These are phyloP conservation scores for Eudyptes chrysolophus DNA, from an alignment of 2,113 vertebrate genomes.

Conservation along the genomic window DNA sequence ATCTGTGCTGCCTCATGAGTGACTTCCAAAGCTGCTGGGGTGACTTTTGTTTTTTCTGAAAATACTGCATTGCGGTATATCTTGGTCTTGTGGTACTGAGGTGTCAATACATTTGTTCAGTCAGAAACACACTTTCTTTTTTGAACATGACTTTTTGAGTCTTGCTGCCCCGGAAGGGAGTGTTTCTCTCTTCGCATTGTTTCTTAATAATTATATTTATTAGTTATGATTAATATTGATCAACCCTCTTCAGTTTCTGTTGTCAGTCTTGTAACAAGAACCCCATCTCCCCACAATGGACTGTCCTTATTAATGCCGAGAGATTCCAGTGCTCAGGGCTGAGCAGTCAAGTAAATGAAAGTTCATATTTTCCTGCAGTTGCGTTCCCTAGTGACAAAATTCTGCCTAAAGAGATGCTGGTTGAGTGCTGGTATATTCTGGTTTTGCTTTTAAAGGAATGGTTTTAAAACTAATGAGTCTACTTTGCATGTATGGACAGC, in stretches of 20 bases:
- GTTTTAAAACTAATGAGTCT: neutral
- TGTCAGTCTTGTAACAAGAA: neutral
- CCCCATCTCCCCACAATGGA: neutral
- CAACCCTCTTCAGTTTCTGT: neutral
- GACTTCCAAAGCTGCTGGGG: neutral
- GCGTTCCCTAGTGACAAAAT: neutral
- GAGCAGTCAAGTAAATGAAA: neutral
- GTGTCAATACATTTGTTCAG: neutral
- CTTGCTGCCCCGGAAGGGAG: neutral
- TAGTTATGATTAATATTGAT: neutral
- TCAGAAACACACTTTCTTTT: neutral
- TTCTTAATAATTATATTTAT: neutral
- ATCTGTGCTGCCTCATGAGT: neutral
- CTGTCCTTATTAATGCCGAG: neutral
- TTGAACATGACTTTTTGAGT: neutral
- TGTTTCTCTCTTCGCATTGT: neutral
- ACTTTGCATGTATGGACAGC: neutral
- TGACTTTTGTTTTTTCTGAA: neutral
- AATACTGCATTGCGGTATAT: neutral
- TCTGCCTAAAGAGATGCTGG: neutral
- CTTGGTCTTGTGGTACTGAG: neutral
- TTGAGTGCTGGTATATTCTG: neutral
- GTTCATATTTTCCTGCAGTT: neutral
- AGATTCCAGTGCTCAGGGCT: neutral
- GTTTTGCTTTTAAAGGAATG: neutral